Percentiles rank a stretch among this genome's conserved stretches.
These are phyloP conservation scores for Archivesica marissinica DNA, from an alignment of 1,140 invertebrate species.

Conservation along the genomic window DNA sequence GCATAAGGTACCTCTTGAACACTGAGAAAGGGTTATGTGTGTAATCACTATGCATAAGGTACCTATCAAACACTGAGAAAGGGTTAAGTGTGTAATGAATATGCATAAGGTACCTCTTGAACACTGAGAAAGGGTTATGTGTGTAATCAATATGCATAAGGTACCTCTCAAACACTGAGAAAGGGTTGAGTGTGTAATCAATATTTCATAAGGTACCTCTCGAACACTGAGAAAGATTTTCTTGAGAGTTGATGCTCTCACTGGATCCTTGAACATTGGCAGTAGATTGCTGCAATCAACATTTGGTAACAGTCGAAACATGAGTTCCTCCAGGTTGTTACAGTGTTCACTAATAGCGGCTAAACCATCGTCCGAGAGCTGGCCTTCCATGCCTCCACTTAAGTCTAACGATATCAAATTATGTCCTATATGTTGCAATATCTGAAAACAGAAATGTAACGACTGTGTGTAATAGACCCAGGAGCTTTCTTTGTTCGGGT, in stretches of 20 bases:
- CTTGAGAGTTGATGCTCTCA: constrained; percentile 70
- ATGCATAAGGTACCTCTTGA: no score
- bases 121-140: no score
- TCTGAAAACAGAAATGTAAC: constrained; percentile 15
- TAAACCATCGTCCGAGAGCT: constrained; percentile 76
- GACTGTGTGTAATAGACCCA: no score
- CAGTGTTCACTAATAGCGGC: constrained; percentile 74
- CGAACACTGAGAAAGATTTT: constrained; percentile 64
- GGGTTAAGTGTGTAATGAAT: no score
- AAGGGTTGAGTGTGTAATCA: no score
- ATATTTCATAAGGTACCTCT: no score
- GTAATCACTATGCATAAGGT: no score
- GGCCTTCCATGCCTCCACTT: constrained; percentile 70
- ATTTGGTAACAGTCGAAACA: constrained; percentile 73
- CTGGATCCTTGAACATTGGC: constrained; percentile 71
- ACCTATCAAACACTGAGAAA: no score
- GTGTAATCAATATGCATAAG: no score
- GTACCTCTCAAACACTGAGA: no score
- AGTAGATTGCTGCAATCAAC: constrained; percentile 71
- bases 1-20: background rate
- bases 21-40: constrained; percentile 69
- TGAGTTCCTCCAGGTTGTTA: constrained; percentile 68
- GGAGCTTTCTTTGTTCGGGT: no score
- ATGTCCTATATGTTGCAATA: constrained; percentile 48
- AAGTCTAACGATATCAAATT: constrained; percentile 73